phyloP scores from a whole-genome alignment of 2,888 invertebrate genomes.

The Eupeodes luniger region DNA sequence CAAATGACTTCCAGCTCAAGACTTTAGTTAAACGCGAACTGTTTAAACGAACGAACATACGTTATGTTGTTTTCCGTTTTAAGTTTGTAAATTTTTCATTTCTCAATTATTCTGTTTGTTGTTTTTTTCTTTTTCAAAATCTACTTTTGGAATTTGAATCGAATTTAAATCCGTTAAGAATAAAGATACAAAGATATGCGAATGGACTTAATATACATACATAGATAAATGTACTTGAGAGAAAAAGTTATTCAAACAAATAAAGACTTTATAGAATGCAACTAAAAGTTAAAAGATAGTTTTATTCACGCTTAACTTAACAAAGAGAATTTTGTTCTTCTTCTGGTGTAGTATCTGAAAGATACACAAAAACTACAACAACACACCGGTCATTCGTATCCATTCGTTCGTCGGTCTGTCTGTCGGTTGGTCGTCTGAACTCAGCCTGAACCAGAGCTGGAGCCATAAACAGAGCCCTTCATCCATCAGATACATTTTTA shows the following conservation, averaged over 20 bases:
- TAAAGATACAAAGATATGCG: constrained; percentile 27
- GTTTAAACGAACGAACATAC: constrained; percentile 73
- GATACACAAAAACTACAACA: constrained; percentile 47
- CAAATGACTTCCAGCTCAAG: constrained; percentile 64
- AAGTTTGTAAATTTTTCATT: constrained; percentile 42
- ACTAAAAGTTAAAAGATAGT: neutral
- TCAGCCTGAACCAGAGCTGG: no score
- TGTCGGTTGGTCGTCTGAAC: no score
- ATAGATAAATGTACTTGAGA: neutral
- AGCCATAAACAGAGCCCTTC: neutral
- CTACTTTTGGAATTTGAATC: constrained; percentile 18
- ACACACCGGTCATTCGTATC: neutral
- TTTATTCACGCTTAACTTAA: constrained; percentile 61
- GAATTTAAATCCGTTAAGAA: constrained; percentile 24
- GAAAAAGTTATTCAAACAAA: constrained; percentile 15
- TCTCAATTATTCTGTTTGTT: neutral
- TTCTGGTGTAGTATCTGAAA: constrained; percentile 17
- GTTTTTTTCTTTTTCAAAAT: constrained; percentile 6
- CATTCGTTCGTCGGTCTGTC: no score
- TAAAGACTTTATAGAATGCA: neutral
- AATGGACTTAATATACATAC: neutral
- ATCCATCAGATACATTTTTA: constrained; percentile 61
- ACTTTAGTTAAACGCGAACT: constrained; percentile 76
- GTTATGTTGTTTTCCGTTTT: constrained; percentile 72
- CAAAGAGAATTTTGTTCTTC: constrained; percentile 64